Base-by-base conservation (phyloP, 2,797 vertebrate genomes). In the Oreortyx pictus region DNA sequence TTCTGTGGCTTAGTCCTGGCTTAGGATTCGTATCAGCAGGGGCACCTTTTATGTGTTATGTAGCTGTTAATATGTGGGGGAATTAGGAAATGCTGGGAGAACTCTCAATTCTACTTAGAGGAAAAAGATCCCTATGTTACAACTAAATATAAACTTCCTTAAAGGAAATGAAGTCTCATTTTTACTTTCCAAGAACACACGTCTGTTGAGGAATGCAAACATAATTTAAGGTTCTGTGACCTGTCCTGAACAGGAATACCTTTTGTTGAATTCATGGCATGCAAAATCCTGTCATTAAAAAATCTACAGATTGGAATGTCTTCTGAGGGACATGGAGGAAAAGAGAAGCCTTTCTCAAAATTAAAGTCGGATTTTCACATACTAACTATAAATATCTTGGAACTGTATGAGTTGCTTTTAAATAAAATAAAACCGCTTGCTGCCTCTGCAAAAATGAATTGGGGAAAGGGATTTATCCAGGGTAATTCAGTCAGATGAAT, bases 401-500 rank as follows among this genome's bases (percentile, higher is more conserved):
- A 83, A 90, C 41, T 41, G 47, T 82, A 81, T 88, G 23, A 90
- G 74, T 90, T 86, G 52, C 82, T 95, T 96, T 96, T 89, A 82
- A 95, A 75, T 84, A 89, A 96, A 94, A 92, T 93, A 96, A 96
- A 96, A 86, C 86, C 0, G 60, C 91, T 94, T 93, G 90, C 86
- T 94, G 31, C 93, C 74, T 79, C 82, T 86, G 80, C 93, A 92
- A 73, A 95, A 94, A 80, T 94, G 68, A 93, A 86, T 67, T 71
- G 29, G 59, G 86, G 59, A 92, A 93, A 95, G 82, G 56, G 82
- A 93, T 91, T 90, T 87, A 91, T 92, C 35, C 73, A 74, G 94
- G 50, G 93, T 96, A 93, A 95, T 94, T 96, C 89, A 94, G 79
- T 71, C 75, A 92, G 91, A 88, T 95, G 89, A 96, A 90, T 93